These are phyloP conservation scores for Pachymerium ferrugineum DNA, from an alignment of 2,888 invertebrate genomes.

Conservation along the genomic window DNA sequence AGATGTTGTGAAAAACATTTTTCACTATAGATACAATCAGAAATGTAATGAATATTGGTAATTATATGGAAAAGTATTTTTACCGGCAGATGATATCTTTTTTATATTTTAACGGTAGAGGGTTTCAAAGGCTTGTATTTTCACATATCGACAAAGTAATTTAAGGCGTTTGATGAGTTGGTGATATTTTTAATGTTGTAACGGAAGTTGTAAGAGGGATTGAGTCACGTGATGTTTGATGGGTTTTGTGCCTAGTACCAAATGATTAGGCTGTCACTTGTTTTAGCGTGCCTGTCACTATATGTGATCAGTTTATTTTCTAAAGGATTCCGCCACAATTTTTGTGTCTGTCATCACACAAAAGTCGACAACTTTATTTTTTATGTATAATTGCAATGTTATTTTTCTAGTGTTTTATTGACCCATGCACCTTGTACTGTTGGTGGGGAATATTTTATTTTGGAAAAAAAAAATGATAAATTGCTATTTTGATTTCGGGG, in stretches of 20 bases:
- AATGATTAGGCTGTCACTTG: constrained; percentile 13
- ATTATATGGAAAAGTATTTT: neutral
- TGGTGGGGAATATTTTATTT: too few relatives aligned
- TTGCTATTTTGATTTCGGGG: neutral
- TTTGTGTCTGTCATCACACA: constrained; percentile 4
- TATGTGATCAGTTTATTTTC: constrained; percentile 4
- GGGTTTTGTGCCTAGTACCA: neutral
- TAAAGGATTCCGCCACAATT: constrained; percentile 5
- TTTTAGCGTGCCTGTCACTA: constrained; percentile 10
- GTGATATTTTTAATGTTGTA: constrained; percentile 16
- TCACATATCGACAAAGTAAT: neutral
- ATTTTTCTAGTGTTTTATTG: too few relatives aligned
- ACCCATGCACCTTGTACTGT: too few relatives aligned
- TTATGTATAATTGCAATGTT: neutral
- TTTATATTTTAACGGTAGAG: neutral
- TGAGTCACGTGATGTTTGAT: constrained; percentile 18
- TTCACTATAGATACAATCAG: neutral
- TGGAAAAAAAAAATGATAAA: neutral
- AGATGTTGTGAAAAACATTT: constrained; percentile 6
- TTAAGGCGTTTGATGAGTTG: neutral
- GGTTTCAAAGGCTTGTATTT: neutral
- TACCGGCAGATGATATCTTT: neutral
- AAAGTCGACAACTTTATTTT: neutral
- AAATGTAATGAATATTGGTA: constrained; percentile 6
- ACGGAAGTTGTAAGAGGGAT: constrained; percentile 14